Evolutionary conservation across 2,797 vertebrate genomes (phyloP).

Genomic region (Neosilurus hyrtlii): DNA sequence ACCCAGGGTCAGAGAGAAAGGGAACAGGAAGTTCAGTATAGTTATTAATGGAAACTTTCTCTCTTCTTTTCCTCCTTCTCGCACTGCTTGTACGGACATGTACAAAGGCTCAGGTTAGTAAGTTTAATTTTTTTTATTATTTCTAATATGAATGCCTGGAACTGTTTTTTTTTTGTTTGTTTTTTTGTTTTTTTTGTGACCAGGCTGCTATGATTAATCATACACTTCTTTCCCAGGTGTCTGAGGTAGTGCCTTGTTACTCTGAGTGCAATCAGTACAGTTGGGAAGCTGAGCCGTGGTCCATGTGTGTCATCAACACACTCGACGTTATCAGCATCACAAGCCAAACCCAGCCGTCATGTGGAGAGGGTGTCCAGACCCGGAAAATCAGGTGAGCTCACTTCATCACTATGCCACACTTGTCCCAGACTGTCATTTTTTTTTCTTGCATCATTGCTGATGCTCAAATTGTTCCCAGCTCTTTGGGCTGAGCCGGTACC

Average conservation of each 20-base stretch:
- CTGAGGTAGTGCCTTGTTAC: constrained; percentile 82
- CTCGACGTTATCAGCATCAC: constrained; percentile 6
- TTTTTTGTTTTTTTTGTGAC: neutral
- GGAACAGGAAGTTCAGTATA: constrained; percentile 12
- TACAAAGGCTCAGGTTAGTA: constrained; percentile 87
- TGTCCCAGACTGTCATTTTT: neutral
- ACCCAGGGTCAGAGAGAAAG: constrained; percentile 2
- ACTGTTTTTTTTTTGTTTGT: neutral
- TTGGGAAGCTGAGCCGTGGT: constrained; percentile 78
- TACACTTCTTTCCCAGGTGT: constrained; percentile 69
- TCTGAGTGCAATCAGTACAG: constrained; percentile 78
- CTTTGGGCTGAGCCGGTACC: neutral
- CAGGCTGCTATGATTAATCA: neutral
- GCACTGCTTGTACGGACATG: constrained; percentile 79
- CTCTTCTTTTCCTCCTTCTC: constrained; percentile 53
- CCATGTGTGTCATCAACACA: constrained; percentile 74
- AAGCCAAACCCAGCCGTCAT: constrained; percentile 56
- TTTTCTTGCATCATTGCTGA: neutral
- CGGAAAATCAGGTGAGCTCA: constrained; percentile 76
- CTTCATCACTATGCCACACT: neutral
- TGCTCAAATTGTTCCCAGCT: neutral
- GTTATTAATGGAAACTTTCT: constrained; percentile 72
- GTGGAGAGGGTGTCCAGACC: constrained; percentile 78
- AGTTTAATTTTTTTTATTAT: neutral
- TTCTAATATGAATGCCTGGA: no score